Percentiles rank a stretch among this genome's conserved stretches.
These are phyloP conservation scores for Buphagus erythrorhynchus DNA, from an alignment of 2,797 vertebrate genomes.

Conservation along the genomic window DNA sequence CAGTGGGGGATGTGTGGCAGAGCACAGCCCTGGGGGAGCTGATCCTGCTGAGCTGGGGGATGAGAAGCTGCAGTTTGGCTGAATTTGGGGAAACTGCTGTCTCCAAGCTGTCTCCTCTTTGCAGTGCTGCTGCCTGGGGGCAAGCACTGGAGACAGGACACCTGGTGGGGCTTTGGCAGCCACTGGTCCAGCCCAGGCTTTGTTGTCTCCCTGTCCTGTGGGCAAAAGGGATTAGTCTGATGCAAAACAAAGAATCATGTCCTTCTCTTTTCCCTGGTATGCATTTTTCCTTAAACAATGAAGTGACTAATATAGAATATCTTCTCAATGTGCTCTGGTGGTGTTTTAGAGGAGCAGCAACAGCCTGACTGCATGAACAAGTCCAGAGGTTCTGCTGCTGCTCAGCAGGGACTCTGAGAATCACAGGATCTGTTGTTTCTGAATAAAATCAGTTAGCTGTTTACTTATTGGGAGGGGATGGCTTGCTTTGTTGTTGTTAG, in stretches of 20 bases:
- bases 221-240: not conserved
- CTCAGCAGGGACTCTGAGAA: not conserved
- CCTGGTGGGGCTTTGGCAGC: not conserved
- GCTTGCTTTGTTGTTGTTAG: not conserved
- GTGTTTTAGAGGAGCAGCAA: not conserved
- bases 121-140: not conserved
- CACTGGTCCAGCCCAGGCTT: too few relatives aligned
- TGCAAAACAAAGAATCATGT: not conserved
- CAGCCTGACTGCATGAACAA: not conserved
- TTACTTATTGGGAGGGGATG: not conserved
- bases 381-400: not conserved
- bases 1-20: rapidly evolving
- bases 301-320: not conserved
- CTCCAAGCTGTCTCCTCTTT: not conserved
- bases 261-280: not conserved
- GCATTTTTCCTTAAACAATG: constrained; percentile 20
- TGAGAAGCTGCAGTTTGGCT: not conserved
- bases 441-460: not conserved
- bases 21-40: not conserved
- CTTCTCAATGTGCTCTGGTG: not conserved
- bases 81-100: not conserved
- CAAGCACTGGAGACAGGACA: not conserved
- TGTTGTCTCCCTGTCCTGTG: not conserved
- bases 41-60: not conserved
- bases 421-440: not conserved